A percentile compares a stretch with the other conserved stretches of the same genome.
These are phyloP conservation scores for Urocynchramus pylzowi DNA, from an alignment of 2,113 vertebrate species.

Conservation along the genomic window DNA sequence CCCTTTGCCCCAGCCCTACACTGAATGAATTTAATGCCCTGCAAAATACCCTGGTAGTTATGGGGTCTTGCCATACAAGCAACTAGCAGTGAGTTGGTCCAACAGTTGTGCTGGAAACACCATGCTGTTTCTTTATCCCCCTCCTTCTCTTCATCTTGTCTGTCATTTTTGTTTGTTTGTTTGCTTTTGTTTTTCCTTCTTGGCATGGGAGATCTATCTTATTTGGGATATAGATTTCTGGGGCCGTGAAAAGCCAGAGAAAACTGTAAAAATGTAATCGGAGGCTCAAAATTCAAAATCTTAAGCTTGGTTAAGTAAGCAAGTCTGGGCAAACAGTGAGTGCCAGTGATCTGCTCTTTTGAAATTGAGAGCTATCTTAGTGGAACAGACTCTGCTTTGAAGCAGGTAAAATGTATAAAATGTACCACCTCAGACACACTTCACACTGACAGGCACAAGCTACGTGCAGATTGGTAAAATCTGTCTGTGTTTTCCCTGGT, in stretches of 20 bases:
- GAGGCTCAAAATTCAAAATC: background rate
- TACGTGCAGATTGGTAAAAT: background rate
- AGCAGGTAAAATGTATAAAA: background rate
- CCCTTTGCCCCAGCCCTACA: background rate
- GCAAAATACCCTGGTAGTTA: background rate
- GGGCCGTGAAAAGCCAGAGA: background rate
- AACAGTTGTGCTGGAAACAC: background rate
- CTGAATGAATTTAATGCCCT: background rate
- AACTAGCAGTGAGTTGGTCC: background rate
- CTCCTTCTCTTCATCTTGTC: background rate
- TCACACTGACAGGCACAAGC: background rate
- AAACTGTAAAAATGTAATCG: background rate
- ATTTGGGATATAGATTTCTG: background rate
- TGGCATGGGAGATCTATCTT: background rate
- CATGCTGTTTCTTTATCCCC: rapidly evolving
- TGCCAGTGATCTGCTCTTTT: background rate
- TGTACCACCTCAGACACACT: background rate
- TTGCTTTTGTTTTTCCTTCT: background rate
- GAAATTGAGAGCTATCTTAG: background rate
- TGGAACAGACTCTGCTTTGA: background rate
- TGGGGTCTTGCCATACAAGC: background rate
- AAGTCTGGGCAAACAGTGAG: background rate
- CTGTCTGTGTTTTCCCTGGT: background rate
- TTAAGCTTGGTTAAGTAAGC: background rate
- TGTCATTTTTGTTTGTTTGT: background rate